A percentile compares a stretch with the other conserved stretches of the same genome.
Evolutionary conservation across 2,797 vertebrate species (phyloP).

Genomic region (Lagorchestes hirsutus): DNA sequence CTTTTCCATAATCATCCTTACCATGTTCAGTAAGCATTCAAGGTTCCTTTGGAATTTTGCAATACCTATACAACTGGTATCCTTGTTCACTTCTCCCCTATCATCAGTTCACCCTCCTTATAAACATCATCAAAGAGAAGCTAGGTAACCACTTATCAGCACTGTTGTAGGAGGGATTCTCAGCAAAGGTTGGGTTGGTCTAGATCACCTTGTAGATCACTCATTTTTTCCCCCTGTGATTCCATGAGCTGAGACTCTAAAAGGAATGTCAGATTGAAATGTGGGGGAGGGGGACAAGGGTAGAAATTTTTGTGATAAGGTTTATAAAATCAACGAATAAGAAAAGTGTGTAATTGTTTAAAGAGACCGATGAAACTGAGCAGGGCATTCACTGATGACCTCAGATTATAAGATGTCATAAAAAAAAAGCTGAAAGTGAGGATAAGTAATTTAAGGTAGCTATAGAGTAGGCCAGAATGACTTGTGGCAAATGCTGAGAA

Average conservation of each 20-base stretch:
- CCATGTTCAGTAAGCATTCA: not conserved
- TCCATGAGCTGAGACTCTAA: not conserved
- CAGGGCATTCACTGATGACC: not conserved
- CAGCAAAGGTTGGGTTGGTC: not conserved
- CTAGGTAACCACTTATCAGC: not conserved
- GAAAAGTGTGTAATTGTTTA: not conserved
- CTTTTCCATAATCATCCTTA: not conserved
- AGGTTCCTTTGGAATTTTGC: not conserved
- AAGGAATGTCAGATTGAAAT: not conserved
- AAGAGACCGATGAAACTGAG: not conserved
- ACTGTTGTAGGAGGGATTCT: not conserved
- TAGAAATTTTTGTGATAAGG: not conserved
- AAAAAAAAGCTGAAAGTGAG: not conserved
- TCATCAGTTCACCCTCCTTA: not conserved
- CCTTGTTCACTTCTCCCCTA: not conserved
- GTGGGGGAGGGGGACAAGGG: fast-evolving
- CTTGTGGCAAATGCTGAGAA: not conserved
- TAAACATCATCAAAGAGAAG: not conserved
- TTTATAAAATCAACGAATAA: not conserved
- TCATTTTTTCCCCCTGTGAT: not conserved
- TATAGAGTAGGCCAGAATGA: not conserved
- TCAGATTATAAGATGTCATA: not conserved
- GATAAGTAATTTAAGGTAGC: not conserved
- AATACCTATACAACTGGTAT: not conserved
- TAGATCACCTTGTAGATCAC: not conserved